Conservation (phyloP, 2,888 invertebrate species). For the Drosophila fungiperda region DNA sequence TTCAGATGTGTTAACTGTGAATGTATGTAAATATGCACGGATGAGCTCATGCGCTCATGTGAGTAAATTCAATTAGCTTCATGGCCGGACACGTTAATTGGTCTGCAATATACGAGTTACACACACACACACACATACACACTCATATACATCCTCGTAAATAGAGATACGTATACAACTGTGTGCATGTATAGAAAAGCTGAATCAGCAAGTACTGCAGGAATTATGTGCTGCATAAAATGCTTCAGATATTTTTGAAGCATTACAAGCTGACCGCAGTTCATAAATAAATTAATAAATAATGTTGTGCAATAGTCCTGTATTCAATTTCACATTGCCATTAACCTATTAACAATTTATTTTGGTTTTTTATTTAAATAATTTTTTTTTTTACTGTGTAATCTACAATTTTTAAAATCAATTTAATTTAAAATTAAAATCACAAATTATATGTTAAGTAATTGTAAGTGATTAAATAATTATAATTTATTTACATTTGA, state of each 20-base stretch:
- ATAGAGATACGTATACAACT: neutral
- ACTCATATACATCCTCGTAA: neutral
- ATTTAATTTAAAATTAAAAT: neutral
- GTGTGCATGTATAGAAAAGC: neutral
- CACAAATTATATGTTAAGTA: neutral
- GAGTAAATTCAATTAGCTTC: slow-evolving; percentile 65
- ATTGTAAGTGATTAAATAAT: neutral
- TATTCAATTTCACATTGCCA: neutral
- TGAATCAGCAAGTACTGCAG: slow-evolving; percentile 17
- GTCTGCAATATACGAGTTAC: slow-evolving; percentile 49
- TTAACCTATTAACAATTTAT: neutral
- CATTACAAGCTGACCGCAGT: slow-evolving; percentile 14
- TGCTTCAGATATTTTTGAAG: slow-evolving; percentile 12
- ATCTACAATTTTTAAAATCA: neutral
- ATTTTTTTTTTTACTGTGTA: neutral
- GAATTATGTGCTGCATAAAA: slow-evolving; percentile 3
- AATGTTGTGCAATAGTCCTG: neutral
- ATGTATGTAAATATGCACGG: slow-evolving; percentile 40
- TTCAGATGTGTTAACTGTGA: slow-evolving; percentile 21
- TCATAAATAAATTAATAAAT: slow-evolving; percentile 1
- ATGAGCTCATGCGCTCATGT: slow-evolving; percentile 50
- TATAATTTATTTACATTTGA: too few relatives aligned
- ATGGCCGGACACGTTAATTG: slow-evolving; percentile 64
- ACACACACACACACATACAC: neutral
- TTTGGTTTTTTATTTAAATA: neutral